phyloP scores from a whole-genome alignment of 2,888 invertebrate genomes.

The Panopea generosa region DNA sequence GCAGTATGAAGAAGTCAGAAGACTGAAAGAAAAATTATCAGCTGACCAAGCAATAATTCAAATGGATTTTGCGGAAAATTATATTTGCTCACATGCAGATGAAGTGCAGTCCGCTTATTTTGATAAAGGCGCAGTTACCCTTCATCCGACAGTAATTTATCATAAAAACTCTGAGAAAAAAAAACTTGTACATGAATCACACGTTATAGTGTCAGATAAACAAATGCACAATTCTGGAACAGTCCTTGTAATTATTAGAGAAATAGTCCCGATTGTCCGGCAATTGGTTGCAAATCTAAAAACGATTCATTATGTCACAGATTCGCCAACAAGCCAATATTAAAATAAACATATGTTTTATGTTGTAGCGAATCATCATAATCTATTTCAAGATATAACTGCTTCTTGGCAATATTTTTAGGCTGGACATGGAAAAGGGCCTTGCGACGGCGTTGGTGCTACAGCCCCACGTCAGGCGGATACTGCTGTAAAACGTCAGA shows the following conservation, averaged over 20 bases:
- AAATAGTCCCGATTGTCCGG: background rate
- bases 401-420: background rate
- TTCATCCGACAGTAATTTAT: conserved; percentile 16
- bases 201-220: conserved; percentile 29
- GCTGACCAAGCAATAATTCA: conserved; percentile 22
- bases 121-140: conserved; percentile 34
- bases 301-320: conserved; percentile 14
- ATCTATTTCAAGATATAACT: background rate
- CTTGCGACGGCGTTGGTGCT: background rate
- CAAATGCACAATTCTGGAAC: conserved; percentile 22
- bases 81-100: conserved; percentile 31
- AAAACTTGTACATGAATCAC: conserved; percentile 20
- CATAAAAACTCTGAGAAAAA: background rate
- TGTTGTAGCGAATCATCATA: background rate
- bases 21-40: conserved; percentile 23
- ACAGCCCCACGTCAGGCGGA: background rate
- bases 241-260: conserved; percentile 24
- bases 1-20: conserved; percentile 26
- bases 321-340: conserved; percentile 14
- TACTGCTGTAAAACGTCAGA: background rate
- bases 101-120: conserved; percentile 48
- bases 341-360: conserved; percentile 6
- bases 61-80: conserved; percentile 51
- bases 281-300: background rate
- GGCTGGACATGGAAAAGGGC: background rate